Base-by-base conservation (phyloP, 1,140 invertebrate species). In the Halyomorpha halys region DNA sequence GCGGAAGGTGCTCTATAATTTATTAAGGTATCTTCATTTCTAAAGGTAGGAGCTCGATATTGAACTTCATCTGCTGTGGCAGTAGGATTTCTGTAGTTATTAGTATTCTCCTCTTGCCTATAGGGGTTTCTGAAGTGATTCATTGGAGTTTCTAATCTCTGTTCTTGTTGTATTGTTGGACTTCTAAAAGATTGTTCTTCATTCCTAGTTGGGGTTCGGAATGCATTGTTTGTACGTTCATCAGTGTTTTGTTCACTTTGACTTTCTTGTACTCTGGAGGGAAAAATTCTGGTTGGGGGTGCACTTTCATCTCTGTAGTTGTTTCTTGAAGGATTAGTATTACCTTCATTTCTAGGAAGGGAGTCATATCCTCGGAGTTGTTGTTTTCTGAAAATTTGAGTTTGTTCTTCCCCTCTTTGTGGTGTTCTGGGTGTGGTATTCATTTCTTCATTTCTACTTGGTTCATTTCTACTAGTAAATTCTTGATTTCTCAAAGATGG, bases 81-180 rank as follows among this genome's bases (percentile, higher is more conserved):
- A 18, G 53, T 56, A 11, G 53, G 53, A 56, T 56, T 56, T 25
- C 53, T 56, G 18, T 56, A 56, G 23, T 56, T 56, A 25, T 56
- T 56, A 56, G 9, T 25, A 16, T 15, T 56, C 18, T 56, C 53
- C 27, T 56, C 53, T 23, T 56, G 53, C 14, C 53, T 56, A 15
- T 23, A 56, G 3, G 53, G 15, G 18, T 25, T 56, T 56, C 53
- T 56, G 15, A 23, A 56, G 14, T 25, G 19, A 13, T 19, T 23
- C 8, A 15, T 25, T 23, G 53, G 53, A 11, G 18, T 25, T 56
- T 56, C 53, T 16, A 23, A 5, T 56, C 14, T 25, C 4, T 25
- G 19, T 56, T 56, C 23, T 56, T 56, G 53, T 21, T 25, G 18
- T 15, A 23, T 56, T 25, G 23, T 23, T 25, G 19, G 53, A 27